Conservation (phyloP, 2,888 invertebrate genomes). For the Mimas tiliae region DNA sequence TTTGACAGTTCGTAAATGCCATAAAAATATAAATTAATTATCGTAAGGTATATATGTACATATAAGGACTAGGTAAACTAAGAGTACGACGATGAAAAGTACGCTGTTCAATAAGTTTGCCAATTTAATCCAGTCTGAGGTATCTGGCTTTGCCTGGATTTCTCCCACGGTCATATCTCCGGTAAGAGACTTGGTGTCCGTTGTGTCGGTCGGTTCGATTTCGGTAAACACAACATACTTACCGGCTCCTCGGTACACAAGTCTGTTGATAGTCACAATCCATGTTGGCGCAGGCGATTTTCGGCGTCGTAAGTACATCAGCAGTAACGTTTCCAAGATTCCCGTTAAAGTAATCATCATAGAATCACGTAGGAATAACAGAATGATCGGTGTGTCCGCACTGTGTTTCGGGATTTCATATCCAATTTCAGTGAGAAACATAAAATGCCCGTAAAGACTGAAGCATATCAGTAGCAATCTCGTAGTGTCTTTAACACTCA, state of each 20-base stretch:
- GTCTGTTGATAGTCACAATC: constrained; percentile 59
- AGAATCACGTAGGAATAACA: constrained; percentile 74
- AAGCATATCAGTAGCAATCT: constrained; percentile 83
- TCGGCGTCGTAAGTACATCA: constrained; percentile 64
- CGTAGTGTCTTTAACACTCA: constrained; percentile 84
- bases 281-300: constrained; percentile 62
- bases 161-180: constrained; percentile 49
- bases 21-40: constrained; percentile 33
- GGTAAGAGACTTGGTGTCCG: constrained; percentile 52
- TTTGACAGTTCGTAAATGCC: background rate
- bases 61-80: constrained; percentile 69
- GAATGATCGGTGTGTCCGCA: constrained; percentile 82
- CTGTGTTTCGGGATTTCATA: constrained; percentile 86
- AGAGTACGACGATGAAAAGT: constrained; percentile 57
- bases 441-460: constrained; percentile 86
- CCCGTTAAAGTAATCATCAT: constrained; percentile 69
- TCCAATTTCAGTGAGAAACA: constrained; percentile 84
- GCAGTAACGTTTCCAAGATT: constrained; percentile 64
- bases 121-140: constrained; percentile 71
- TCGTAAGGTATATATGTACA: constrained; percentile 67
- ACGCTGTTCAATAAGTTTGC: constrained; percentile 69
- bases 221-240: constrained; percentile 75
- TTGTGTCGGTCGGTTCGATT: constrained; percentile 65
- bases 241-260: constrained; percentile 65
- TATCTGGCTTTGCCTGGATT: constrained; percentile 45